Conservation (phyloP, 64 coral and sea anemone genomes). For the Porites lutea region DNA sequence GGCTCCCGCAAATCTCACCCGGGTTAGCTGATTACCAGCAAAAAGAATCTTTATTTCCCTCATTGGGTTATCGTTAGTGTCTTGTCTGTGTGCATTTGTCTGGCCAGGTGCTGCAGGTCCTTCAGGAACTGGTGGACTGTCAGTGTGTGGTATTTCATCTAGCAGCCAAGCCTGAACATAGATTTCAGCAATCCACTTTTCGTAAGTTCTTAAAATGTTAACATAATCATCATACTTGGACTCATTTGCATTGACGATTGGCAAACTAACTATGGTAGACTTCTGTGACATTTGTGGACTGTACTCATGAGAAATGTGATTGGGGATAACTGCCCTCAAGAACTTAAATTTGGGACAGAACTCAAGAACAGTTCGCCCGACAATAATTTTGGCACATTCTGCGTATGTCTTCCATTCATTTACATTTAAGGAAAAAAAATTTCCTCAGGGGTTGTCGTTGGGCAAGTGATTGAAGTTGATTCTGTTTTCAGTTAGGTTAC, state of each 20-base stretch:
- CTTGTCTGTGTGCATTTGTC: slow-evolving; percentile 23
- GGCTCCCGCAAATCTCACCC: slow-evolving; percentile 77
- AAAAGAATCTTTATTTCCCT: slow-evolving; percentile 28
- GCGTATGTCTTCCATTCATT: slow-evolving; percentile 56
- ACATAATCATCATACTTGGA: slow-evolving; percentile 76
- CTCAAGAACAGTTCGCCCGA: slow-evolving; percentile 45
- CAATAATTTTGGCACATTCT: slow-evolving; percentile 63
- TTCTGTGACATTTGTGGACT: slow-evolving; percentile 61
- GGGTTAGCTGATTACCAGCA: slow-evolving; percentile 56
- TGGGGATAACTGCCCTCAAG: slow-evolving; percentile 49
- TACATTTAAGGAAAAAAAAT: slow-evolving; percentile 57
- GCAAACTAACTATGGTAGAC: slow-evolving; percentile 66
- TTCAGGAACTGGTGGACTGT: slow-evolving; percentile 60
- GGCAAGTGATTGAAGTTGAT: slow-evolving; percentile 51
- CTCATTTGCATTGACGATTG: slow-evolving; percentile 77
- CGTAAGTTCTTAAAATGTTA: slow-evolving; percentile 65
- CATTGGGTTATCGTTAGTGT: slow-evolving; percentile 45
- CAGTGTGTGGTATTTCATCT: slow-evolving; percentile 25
- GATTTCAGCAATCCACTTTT: slow-evolving; percentile 73
- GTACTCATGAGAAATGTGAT: slow-evolving; percentile 61
- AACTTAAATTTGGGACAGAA: slow-evolving; percentile 57
- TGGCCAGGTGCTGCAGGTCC: slow-evolving; percentile 57
- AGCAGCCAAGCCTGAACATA: slow-evolving; percentile 72
- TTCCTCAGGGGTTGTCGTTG: slow-evolving; percentile 48
- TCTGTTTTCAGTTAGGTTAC: slow-evolving; percentile 77